Conservation (phyloP, 92 coral and sea anemone genomes). For the Palythoa grandis region DNA sequence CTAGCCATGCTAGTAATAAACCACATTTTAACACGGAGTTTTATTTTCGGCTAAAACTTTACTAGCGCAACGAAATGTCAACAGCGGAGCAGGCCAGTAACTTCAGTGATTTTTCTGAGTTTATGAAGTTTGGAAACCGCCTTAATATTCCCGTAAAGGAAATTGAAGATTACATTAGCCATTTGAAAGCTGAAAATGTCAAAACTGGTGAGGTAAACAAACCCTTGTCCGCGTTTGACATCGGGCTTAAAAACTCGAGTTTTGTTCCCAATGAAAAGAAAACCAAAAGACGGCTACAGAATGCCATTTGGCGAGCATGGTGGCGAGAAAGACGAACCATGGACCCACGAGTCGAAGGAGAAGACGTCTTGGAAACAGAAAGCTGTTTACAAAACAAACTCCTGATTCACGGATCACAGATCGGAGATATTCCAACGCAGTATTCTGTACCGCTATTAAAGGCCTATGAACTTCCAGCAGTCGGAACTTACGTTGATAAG, state of each 20-base stretch:
- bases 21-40: background rate
- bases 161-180: constrained; percentile 60
- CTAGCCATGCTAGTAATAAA: background rate
- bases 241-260: constrained; percentile 72
- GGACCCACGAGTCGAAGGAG: constrained; percentile 49
- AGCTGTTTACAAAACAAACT: constrained; percentile 43
- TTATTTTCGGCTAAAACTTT: background rate
- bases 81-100: background rate
- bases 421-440: constrained; percentile 86
- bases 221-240: constrained; percentile 62
- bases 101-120: constrained; percentile 55
- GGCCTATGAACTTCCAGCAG: constrained; percentile 87
- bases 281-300: constrained; percentile 80
- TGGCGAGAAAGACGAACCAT: constrained; percentile 80
- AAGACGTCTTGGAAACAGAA: constrained; percentile 55
- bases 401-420: constrained; percentile 66
- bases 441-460: constrained; percentile 65
- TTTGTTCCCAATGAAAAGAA: constrained; percentile 49
- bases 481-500: constrained; percentile 87
- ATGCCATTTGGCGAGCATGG: constrained; percentile 91
- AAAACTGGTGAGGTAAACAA: constrained; percentile 28
- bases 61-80: constrained; percentile 37
- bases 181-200: constrained; percentile 47
- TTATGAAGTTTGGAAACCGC: constrained; percentile 70
- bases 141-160: constrained; percentile 74